Evolutionary conservation across 2,888 invertebrate genomes (phyloP).

Genomic region (Drosophila peninsularis): DNA sequence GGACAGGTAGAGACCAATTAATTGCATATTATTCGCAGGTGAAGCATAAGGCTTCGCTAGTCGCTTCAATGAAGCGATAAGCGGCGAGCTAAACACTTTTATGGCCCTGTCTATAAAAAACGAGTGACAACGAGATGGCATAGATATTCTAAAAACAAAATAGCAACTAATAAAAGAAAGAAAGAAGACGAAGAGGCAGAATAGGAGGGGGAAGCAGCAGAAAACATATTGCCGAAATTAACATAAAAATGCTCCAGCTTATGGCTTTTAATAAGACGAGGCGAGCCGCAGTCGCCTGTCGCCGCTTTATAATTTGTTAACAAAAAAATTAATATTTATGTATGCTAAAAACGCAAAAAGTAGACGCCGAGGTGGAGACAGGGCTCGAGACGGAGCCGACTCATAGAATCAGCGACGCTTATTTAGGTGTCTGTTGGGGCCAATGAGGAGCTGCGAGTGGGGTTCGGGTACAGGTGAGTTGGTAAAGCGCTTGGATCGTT

Average conservation of each 20-base stretch:
- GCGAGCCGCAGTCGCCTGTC: neutral
- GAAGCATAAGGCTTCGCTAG: slow-evolving; percentile 12
- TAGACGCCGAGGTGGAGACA: slow-evolving; percentile 2
- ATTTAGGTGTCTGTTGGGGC: slow-evolving; percentile 8
- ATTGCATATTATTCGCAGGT: slow-evolving; percentile 62
- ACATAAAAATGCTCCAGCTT: slow-evolving; percentile 37
- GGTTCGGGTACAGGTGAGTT: slow-evolving; percentile 3
- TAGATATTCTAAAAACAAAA: slow-evolving; percentile 27
- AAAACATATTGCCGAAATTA: slow-evolving; percentile 29
- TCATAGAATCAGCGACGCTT: slow-evolving; percentile 6
- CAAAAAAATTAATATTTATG: slow-evolving; percentile 45
- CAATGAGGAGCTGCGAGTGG: slow-evolving; percentile 18
- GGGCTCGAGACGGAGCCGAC: neutral
- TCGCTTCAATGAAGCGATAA: slow-evolving; percentile 53
- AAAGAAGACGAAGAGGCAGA: neutral
- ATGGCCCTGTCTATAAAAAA: slow-evolving; percentile 15
- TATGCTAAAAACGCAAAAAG: slow-evolving; percentile 35
- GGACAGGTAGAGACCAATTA: slow-evolving; percentile 54
- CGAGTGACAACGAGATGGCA: slow-evolving; percentile 27
- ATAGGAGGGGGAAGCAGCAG: neutral
- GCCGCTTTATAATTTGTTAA: slow-evolving; percentile 29
- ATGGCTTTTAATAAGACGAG: slow-evolving; percentile 30
- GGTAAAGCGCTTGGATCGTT: neutral
- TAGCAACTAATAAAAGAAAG: slow-evolving; percentile 6
- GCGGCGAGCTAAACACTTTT: slow-evolving; percentile 32